Conservation (phyloP, 30 jellyfish, hydroid and myxozoan genomes). For the Cassiopea andromeda region DNA sequence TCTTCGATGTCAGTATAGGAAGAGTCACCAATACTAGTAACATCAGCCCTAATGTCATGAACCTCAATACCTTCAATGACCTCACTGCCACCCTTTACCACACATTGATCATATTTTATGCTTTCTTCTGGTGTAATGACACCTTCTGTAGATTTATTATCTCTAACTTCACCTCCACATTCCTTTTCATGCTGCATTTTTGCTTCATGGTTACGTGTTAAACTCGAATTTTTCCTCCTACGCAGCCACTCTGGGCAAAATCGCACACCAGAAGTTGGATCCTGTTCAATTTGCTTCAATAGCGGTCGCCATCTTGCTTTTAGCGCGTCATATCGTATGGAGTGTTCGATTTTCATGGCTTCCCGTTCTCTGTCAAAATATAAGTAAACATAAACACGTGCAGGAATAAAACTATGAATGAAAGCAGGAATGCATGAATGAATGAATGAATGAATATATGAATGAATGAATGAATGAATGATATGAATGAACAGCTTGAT, state of each 20-base stretch:
- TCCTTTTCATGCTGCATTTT: background rate
- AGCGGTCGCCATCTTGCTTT: conserved; percentile 88
- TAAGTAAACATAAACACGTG: background rate
- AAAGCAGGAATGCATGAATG: background rate
- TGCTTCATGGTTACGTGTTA: background rate
- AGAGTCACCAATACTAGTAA: no score
- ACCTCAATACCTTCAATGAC: no score
- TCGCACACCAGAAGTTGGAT: conserved; percentile 60
- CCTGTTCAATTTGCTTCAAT: conserved; percentile 51
- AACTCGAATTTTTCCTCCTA: conserved; percentile 32
- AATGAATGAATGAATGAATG: background rate
- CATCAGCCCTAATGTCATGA: no score
- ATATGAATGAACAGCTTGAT: background rate
- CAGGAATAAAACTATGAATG: background rate
- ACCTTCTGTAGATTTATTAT: background rate
- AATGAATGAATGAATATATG: background rate
- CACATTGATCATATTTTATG: background rate
- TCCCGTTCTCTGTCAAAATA: conserved; percentile 85
- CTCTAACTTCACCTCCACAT: background rate
- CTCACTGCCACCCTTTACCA: background rate
- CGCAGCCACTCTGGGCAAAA: conserved; percentile 90
- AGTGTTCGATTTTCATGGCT: conserved; percentile 71
- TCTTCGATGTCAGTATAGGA: no score
- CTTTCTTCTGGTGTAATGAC: background rate
- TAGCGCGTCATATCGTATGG: conserved; percentile 83